phyloP scores from a whole-genome alignment of 2,888 invertebrate species.

The Nomada hirtipes region DNA sequence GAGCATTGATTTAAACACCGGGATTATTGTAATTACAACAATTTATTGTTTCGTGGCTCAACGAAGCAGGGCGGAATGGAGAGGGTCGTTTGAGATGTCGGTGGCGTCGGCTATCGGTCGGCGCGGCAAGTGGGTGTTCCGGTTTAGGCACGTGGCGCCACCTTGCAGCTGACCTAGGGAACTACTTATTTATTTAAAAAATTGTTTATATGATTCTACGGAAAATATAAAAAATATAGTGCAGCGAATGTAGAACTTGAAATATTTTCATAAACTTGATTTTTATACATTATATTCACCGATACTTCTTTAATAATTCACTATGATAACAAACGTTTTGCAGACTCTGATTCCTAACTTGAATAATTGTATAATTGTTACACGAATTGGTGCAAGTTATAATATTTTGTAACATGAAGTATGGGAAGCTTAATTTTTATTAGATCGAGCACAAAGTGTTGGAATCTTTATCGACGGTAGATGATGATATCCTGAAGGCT shows the following conservation, averaged over 20 bases:
- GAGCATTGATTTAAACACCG: slow-evolving; percentile 75
- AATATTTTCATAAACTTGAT: neutral
- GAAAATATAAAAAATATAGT: too few relatives aligned
- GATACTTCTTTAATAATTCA: too few relatives aligned
- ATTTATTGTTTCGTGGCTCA: slow-evolving; percentile 76
- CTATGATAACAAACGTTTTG: neutral
- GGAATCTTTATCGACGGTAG: slow-evolving; percentile 50
- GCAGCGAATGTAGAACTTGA: neutral
- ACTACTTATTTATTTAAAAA: neutral
- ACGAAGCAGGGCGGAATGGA: slow-evolving; percentile 16
- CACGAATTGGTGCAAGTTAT: too few relatives aligned
- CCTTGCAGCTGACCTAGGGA: neutral
- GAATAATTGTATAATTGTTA: too few relatives aligned
- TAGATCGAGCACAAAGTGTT: neutral
- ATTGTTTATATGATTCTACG: neutral
- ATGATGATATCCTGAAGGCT: slow-evolving; percentile 22
- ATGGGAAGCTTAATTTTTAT: too few relatives aligned
- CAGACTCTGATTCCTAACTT: too few relatives aligned
- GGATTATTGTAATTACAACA: slow-evolving; percentile 81
- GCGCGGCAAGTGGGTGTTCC: neutral
- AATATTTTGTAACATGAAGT: too few relatives aligned
- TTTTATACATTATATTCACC: rapidly evolving
- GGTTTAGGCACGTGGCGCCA: neutral
- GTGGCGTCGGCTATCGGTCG: slow-evolving; percentile 63
- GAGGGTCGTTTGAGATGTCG: neutral